phyloP scores from a whole-genome alignment of 2,888 invertebrate genomes.

The Tenthredo mesomela region DNA sequence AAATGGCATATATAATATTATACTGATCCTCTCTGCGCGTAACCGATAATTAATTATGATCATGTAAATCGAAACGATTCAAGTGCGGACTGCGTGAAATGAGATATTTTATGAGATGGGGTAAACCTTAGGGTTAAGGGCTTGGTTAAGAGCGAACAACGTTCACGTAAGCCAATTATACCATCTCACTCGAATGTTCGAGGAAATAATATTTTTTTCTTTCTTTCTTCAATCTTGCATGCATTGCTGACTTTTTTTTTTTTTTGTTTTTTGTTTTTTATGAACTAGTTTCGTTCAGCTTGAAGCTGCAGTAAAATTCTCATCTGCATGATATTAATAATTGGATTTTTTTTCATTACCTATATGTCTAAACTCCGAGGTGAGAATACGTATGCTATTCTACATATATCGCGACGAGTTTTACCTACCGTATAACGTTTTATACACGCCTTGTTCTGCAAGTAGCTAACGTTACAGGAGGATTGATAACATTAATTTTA shows the following conservation, averaged over 20 bases:
- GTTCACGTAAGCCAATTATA: neutral
- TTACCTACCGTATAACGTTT: neutral
- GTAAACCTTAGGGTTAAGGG: neutral
- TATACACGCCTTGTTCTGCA: neutral
- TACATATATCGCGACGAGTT: neutral
- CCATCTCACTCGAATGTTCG: neutral
- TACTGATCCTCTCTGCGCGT: neutral
- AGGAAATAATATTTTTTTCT: neutral
- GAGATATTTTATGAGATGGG: constrained; percentile 1
- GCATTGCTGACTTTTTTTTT: neutral
- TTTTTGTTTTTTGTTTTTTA: neutral
- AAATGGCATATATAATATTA: neutral
- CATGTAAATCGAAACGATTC: constrained; percentile 3
- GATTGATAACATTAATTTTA: constrained; percentile 41
- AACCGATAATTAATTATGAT: constrained; percentile 25
- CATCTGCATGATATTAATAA: neutral
- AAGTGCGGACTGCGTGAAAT: constrained; percentile 9
- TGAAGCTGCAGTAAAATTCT: neutral
- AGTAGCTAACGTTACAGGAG: neutral
- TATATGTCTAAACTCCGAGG: neutral
- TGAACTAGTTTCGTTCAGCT: neutral
- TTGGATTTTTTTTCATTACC: neutral
- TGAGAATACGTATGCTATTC: neutral
- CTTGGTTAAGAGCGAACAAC: neutral
- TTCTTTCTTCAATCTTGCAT: neutral